phyloP scores from a whole-genome alignment of 2,888 invertebrate genomes.

The Stictocephala bisonia region DNA sequence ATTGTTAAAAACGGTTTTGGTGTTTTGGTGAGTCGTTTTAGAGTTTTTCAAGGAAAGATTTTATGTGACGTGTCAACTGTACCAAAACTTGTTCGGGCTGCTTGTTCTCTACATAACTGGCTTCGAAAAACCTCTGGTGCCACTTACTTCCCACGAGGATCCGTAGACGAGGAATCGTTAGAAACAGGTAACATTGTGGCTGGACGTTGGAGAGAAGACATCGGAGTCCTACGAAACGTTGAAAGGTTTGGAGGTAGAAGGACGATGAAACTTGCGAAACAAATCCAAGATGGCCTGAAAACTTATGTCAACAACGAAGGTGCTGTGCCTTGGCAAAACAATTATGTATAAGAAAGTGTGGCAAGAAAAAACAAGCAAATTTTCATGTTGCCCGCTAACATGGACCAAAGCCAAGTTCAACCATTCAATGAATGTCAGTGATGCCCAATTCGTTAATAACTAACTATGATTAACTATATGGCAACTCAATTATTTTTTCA shows the following conservation, averaged over 20 bases:
- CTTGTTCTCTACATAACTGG: conserved; percentile 40
- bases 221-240: neutral
- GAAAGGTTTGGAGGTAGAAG: conserved; percentile 12
- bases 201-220: conserved; percentile 25
- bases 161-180: conserved; percentile 20
- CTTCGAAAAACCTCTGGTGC: neutral
- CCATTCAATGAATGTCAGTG: no score
- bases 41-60: conserved; percentile 50
- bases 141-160: conserved; percentile 26
- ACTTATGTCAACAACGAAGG: conserved; percentile 41
- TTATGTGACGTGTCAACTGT: neutral
- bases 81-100: conserved; percentile 29
- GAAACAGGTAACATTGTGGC: conserved; percentile 27
- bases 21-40: conserved; percentile 51
- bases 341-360: conserved; percentile 8
- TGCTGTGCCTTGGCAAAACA: conserved; percentile 44
- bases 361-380: no score
- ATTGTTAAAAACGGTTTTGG: conserved; percentile 54
- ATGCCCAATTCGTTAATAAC: no score
- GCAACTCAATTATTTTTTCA: no score
- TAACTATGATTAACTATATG: no score
- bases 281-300: conserved; percentile 15
- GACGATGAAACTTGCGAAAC: conserved; percentile 29
- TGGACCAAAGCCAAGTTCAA: no score
- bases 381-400: no score